Conservation (phyloP, 2,888 invertebrate genomes). For the Oscheius sp. region DNA sequence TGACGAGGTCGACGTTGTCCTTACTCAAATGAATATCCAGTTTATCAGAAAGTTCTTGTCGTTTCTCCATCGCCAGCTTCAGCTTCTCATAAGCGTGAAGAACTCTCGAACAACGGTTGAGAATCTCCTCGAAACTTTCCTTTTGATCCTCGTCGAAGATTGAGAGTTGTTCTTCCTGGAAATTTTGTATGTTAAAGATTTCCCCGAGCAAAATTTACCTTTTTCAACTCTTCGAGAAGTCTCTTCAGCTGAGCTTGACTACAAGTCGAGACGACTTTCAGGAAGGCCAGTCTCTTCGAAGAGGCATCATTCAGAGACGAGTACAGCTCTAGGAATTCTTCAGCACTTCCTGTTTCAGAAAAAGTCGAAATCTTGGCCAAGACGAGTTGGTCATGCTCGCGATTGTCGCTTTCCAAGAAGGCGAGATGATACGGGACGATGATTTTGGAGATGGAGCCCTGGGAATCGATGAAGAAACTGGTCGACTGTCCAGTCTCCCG, state of each 20-base stretch:
- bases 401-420: conserved; percentile 47
- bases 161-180: conserved; percentile 1
- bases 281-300: conserved; percentile 13
- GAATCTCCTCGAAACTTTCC: neutral
- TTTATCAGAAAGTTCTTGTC: neutral
- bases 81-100: conserved; percentile 8
- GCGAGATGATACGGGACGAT: conserved; percentile 65
- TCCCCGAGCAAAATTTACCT: neutral
- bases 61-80: neutral
- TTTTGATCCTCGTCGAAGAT: conserved; percentile 12
- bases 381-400: conserved; percentile 65
- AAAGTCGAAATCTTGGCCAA: conserved; percentile 46
- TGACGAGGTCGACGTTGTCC: conserved; percentile 8
- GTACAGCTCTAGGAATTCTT: conserved; percentile 20
- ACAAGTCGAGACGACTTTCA: conserved; percentile 12
- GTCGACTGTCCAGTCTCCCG: conserved; percentile 26
- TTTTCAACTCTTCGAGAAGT: conserved; percentile 5
- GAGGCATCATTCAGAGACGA: conserved; percentile 22
- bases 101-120: neutral
- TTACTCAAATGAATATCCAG: conserved; percentile 18
- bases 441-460: conserved; percentile 49
- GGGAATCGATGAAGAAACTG: conserved; percentile 46
- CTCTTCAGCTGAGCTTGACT: neutral
- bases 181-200: neutral
- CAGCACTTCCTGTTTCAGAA: neutral